Base-by-base conservation (phyloP, 2,888 invertebrate genomes). In the Seira ritae region DNA sequence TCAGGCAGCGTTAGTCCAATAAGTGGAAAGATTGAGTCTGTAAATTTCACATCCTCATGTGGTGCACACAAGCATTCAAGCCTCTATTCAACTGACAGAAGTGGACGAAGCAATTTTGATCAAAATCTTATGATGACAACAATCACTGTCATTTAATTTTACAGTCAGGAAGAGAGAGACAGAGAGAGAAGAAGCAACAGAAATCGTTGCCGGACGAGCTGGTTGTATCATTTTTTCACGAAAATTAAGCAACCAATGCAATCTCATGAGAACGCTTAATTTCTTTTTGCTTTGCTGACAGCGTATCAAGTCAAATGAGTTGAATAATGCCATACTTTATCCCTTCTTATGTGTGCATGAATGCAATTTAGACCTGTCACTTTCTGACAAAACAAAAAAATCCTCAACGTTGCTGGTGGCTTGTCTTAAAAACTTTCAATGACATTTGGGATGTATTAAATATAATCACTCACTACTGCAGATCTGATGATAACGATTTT, bases 401-500 rank as follows among this genome's bases (percentile, higher is more conserved):
- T 67, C 68, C 67, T 79, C 72, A 42, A 8, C 42, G 42, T 42
- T 42, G 79, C 71, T 79, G 79, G 79, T 79, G 79, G 79, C 42
- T 79, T 79, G 71, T 17, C 62, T 23, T 66, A 71, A 4, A 23
- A 17, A 65, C 66, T 79, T 73, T 55, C 62, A 79, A 72, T 72
- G 71, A 31, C 71, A 71, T 71, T 42, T 66, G 42, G 15, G 69
- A 42, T 42, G 17, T 50, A 78, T 78, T 71, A 78, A 66, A 72
- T 71, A 78, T 78, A 78, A 78, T 71, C 78, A 78, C 55, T 78
- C n/a, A n/a, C n/a, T 78, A 78, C 66, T 68, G 71, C 71, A 78
- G 42, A 71, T 78, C 78, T 76, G 69, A 74, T 74, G 65, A 67
- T 65, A n/a, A n/a, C 42, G 15, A 67, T 31, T 46, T 19, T 42